These are phyloP conservation scores for Polyommatus icarus DNA, from an alignment of 2,888 invertebrate genomes.

Conservation along the genomic window DNA sequence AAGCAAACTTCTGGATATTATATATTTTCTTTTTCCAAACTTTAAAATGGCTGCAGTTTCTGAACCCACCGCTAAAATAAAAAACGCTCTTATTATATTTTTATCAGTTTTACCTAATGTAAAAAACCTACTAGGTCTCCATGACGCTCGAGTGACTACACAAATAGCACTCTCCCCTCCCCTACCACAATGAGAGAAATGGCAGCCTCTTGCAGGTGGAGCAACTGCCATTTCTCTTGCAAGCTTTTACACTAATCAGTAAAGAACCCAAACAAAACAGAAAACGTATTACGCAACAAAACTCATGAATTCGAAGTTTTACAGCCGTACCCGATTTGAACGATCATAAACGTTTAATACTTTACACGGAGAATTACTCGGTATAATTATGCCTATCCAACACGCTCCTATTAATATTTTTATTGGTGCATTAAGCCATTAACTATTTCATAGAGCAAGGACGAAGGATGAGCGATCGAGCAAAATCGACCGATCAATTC, in stretches of 20 bases:
- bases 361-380: constrained; percentile 3
- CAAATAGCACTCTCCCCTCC: too few species aligned
- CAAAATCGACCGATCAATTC: not conserved
- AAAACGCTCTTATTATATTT: too few species aligned
- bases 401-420: constrained; percentile 16
- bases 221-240: too few species aligned
- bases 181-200: too few species aligned
- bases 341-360: constrained; percentile 9
- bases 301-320: not conserved
- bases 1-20: too few species aligned
- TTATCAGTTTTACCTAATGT: too few species aligned
- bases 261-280: not conserved
- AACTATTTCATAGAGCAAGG: constrained; percentile 7
- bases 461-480: not conserved
- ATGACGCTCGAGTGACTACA: too few species aligned
- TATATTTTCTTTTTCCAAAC: too few species aligned
- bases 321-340: constrained; percentile 7
- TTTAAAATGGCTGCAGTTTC: too few species aligned
- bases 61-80: too few species aligned
- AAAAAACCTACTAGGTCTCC: too few species aligned
- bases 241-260: not conserved
- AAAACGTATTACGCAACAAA: not conserved
- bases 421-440: constrained; percentile 22
- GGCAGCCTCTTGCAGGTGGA: too few species aligned
- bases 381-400: constrained; percentile 1